These are phyloP conservation scores for Carlito syrichta DNA, from an alignment of 2,113 vertebrate genomes.

Conservation along the genomic window DNA sequence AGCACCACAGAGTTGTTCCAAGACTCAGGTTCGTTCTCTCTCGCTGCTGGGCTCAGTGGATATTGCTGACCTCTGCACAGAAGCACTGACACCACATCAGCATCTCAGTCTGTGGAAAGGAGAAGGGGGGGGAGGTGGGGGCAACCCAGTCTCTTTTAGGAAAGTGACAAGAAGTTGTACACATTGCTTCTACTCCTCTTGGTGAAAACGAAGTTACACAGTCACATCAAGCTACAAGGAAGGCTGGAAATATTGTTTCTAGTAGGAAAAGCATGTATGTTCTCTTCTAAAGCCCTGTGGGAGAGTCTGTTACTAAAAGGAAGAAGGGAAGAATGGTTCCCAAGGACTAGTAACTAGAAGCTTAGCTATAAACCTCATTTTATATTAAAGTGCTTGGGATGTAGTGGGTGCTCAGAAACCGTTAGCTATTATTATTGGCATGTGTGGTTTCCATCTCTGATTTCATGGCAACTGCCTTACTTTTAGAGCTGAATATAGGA, in stretches of 20 bases:
- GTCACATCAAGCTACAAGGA: background rate
- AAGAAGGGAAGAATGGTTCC: background rate
- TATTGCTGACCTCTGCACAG: background rate
- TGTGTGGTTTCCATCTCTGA: background rate
- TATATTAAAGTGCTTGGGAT: background rate
- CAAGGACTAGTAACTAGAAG: background rate
- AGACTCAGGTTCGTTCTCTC: background rate
- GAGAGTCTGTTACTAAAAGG: background rate
- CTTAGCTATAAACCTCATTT: background rate
- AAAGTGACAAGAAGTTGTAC: background rate
- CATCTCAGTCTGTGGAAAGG: background rate
- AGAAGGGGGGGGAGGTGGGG: too few relatives aligned
- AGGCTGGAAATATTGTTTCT: background rate
- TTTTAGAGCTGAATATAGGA: background rate
- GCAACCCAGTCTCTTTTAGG: background rate
- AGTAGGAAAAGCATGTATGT: background rate
- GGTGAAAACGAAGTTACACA: background rate
- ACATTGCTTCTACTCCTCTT: background rate
- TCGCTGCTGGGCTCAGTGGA: background rate
- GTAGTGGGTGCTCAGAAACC: background rate
- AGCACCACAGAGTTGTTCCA: background rate
- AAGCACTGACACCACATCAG: background rate
- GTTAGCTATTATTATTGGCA: background rate
- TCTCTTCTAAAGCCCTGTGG: background rate
- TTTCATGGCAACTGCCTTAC: background rate